Evolutionary conservation across 1,140 invertebrate genomes (phyloP).

Genomic region (Eriosoma lanigerum): DNA sequence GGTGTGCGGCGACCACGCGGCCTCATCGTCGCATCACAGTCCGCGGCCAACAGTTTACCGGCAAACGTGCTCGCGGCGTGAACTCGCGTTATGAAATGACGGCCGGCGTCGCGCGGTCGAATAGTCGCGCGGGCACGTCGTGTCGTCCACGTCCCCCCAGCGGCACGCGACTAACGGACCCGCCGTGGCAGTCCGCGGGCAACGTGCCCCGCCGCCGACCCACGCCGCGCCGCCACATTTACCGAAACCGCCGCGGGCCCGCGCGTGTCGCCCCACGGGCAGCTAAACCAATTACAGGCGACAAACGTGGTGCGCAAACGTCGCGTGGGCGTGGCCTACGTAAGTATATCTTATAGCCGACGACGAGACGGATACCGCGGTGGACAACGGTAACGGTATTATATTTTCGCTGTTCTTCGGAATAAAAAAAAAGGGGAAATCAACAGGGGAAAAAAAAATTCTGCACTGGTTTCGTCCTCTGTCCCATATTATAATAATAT

Average conservation of each 20-base stretch:
- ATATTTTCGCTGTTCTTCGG: not conserved
- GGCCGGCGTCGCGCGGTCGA: not conserved
- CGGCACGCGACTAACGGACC: slow-evolving; percentile 42
- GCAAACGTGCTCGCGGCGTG: not conserved
- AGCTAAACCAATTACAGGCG: slow-evolving; percentile 50
- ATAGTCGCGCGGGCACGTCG: not conserved
- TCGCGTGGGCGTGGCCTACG: slow-evolving; percentile 26
- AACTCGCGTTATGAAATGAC: slow-evolving; percentile 4
- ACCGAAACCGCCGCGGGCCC: slow-evolving; percentile 14
- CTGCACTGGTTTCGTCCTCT: too few relatives aligned
- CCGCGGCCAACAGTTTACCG: not conserved
- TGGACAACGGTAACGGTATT: not conserved
- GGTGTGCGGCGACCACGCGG: not conserved
- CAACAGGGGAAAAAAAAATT: too few relatives aligned
- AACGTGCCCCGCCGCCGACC: not conserved
- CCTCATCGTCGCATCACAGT: slow-evolving; percentile 1
- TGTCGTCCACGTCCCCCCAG: not conserved
- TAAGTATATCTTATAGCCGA: not conserved
- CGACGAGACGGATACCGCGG: not conserved
- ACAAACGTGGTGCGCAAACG: slow-evolving; percentile 41
- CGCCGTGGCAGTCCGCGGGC: not conserved
- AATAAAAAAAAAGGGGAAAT: not conserved
- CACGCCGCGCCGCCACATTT: not conserved
- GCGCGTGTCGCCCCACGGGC: slow-evolving; percentile 26
- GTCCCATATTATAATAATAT: too few relatives aligned